Evolutionary conservation across 2,113 vertebrate genomes (phyloP), one percentile per base, ranked within the genome.

Genomic region (Sigmodon hispidus): DNA sequence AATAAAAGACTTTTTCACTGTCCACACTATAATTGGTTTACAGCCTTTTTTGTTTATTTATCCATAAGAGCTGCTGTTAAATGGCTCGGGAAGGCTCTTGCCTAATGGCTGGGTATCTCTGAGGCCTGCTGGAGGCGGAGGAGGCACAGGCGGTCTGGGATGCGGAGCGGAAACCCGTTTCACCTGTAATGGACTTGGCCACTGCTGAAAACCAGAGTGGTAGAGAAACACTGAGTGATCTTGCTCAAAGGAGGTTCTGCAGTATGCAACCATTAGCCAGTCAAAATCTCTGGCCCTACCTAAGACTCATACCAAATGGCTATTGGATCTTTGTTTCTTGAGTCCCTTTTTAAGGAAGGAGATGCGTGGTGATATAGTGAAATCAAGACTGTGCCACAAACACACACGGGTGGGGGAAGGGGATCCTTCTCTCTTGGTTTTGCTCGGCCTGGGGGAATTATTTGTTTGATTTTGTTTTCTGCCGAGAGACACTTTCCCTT

Each of bases 1-100:
- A 99, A 99, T 99, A 99, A 99, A 99, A 99, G 99, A 98, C 98
- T 98, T 99, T 99, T 98, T 98, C 98, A 98, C 99, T 99, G 99
- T 99, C 98, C 98, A 98, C 95, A 96, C 96, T 96, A 61, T 99
- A 99, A 99, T 99, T 99, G 98, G 98, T 99, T 99, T 98, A 99
- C 99, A 98, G 98, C 98, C 98, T 97, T 98, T 98, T 98, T 94
- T 99, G 98, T 99, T 99, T 99, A 98, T 99, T 99, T 99, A 99
- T 99, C 98, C 98, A 98, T 97, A 98, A 99, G 99, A 98, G 98
- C 98, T 96, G 98, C 96, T 99, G 99, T 99, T 99, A 99, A 99
- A 99, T 99, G 99, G 98, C 98, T 98, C 98, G 98, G 98, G 97
- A 98, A 97, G 98, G 97, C 98, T 98, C 98, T 98, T 92, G 98